phyloP scores from a whole-genome alignment of 2,797 vertebrate species.

The Aldrovandia affinis region DNA sequence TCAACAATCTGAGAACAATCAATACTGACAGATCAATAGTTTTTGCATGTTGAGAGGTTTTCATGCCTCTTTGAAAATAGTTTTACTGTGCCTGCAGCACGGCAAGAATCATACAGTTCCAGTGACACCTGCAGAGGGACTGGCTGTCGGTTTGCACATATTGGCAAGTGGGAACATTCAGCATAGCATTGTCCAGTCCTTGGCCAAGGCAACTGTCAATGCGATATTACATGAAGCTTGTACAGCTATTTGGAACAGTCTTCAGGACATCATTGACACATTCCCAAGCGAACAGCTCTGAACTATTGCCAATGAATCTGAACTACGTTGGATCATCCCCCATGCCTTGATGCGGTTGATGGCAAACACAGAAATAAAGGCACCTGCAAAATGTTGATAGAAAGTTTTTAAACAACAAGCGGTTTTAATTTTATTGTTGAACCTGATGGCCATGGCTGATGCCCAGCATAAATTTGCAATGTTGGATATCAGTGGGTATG shows the following conservation, averaged over 20 bases:
- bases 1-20: neutral
- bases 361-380: neutral
- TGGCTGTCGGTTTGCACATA: neutral
- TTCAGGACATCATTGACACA: constrained; percentile 6
- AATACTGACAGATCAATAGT: neutral
- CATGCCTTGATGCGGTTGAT: no score
- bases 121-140: neutral
- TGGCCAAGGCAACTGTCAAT: neutral
- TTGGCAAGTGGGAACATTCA: neutral
- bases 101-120: neutral
- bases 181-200: neutral
- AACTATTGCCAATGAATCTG: neutral
- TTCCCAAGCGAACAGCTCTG: neutral
- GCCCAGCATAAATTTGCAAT: neutral
- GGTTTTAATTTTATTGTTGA: neutral
- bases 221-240: neutral
- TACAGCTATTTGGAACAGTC: neutral
- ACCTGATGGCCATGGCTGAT: neutral
- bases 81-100: neutral
- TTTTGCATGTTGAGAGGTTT: neutral
- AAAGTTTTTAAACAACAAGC: neutral
- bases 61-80: neutral
- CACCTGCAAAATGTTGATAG: neutral
- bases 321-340: neutral
- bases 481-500: neutral